Evolutionary conservation across 2,888 invertebrate genomes (phyloP).

Genomic region (Tenthredo distinguenda): DNA sequence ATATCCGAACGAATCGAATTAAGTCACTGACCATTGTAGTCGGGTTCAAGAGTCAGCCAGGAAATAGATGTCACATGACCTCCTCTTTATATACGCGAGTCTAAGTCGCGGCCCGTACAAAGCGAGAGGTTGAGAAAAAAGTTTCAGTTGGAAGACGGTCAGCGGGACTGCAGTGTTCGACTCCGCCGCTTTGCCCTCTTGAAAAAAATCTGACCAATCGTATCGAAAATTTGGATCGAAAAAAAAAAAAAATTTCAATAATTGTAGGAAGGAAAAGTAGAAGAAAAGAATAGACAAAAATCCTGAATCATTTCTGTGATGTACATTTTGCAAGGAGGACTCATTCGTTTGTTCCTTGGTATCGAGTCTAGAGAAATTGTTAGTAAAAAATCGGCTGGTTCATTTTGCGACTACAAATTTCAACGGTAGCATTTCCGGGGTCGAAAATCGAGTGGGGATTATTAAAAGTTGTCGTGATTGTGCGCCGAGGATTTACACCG

Average conservation of each 20-base stretch:
- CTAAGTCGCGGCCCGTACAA: conserved; percentile 2
- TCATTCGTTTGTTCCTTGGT: not conserved
- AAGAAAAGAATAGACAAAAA: not conserved
- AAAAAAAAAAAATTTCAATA: not conserved
- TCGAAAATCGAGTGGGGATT: not conserved
- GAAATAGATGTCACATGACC: conserved; percentile 44
- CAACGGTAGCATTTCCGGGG: not conserved
- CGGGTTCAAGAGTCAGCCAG: conserved; percentile 51
- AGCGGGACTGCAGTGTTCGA: not conserved
- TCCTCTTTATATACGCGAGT: not conserved
- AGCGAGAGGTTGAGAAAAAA: not conserved
- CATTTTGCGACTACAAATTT: not conserved
- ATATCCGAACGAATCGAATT: conserved; percentile 19
- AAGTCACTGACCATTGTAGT: conserved; percentile 48
- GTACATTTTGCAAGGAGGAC: conserved; percentile 9
- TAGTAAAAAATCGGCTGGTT: not conserved
- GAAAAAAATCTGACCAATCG: not conserved
- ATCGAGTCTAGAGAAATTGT: conserved; percentile 17
- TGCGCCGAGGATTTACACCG: conserved; percentile 4
- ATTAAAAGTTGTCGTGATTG: not conserved
- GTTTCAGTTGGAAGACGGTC: conserved; percentile 31
- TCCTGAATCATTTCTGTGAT: conserved; percentile 21
- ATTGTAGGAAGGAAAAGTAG: not conserved
- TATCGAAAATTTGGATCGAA: not conserved
- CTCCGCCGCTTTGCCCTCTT: not conserved